phyloP scores from a whole-genome alignment of 2,888 invertebrate species.

The Galerucella nymphaeae region DNA sequence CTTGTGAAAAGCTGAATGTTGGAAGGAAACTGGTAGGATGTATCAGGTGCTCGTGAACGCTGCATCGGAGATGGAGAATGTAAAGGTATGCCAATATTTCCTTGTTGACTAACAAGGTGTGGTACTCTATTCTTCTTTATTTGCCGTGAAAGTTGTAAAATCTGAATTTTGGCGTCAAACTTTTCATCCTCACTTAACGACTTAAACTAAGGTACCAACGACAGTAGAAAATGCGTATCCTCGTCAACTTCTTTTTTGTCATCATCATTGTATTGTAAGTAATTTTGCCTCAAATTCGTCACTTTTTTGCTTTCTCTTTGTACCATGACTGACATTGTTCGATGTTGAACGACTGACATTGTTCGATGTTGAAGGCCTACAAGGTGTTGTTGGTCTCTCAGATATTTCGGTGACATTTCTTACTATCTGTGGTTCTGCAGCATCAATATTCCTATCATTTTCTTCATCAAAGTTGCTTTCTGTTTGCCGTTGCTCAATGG shows the following conservation, averaged over 20 bases:
- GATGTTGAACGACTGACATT: not conserved
- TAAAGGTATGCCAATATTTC: too few relatives aligned
- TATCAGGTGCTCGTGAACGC: too few relatives aligned
- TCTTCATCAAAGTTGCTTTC: slow-evolving; percentile 15
- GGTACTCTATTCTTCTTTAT: not conserved
- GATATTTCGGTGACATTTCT: not conserved
- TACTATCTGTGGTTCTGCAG: not conserved
- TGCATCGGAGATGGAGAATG: too few relatives aligned
- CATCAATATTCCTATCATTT: not conserved
- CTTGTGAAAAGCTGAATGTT: too few relatives aligned
- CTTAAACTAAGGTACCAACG: not conserved
- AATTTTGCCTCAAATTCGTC: not conserved
- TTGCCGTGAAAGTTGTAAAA: not conserved
- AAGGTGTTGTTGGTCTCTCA: not conserved
- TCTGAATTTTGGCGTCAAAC: not conserved
- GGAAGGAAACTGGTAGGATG: too few relatives aligned
- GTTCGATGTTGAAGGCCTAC: too few relatives aligned
- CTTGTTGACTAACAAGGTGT: too few relatives aligned
- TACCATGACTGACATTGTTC: not conserved
- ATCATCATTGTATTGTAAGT: not conserved
- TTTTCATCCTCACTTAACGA: not conserved
- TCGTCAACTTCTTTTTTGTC: slow-evolving; percentile 1
- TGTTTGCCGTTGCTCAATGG: slow-evolving; percentile 15
- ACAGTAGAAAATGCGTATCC: slow-evolving; percentile 7
- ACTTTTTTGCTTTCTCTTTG: not conserved